Evolutionary conservation across 2,888 invertebrate genomes (phyloP).

Genomic region (Vanessa cardui): DNA sequence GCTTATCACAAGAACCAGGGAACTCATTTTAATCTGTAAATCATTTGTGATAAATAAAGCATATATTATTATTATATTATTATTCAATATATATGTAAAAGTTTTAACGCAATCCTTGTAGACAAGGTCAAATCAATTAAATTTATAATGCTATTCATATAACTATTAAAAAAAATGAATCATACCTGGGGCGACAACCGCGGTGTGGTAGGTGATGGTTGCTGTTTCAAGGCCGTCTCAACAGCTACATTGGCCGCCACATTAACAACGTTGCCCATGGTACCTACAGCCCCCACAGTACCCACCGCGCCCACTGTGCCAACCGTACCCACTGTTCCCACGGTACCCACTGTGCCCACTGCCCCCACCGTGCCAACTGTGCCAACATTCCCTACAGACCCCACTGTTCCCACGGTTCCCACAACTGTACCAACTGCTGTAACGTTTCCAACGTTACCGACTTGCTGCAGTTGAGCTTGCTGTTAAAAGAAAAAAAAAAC

Average conservation of each 20-base stretch:
- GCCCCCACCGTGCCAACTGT: constrained; percentile 52
- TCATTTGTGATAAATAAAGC: too few species aligned
- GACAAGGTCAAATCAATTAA: too few species aligned
- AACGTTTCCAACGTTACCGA: constrained; percentile 56
- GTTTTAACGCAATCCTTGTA: too few species aligned
- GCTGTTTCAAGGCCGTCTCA: constrained; percentile 72
- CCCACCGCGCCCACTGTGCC: constrained; percentile 47
- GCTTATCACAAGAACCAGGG: too few species aligned
- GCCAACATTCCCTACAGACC: constrained; percentile 52
- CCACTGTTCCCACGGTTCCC: constrained; percentile 51
- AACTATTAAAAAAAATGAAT: too few species aligned
- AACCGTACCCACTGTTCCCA: constrained; percentile 49
- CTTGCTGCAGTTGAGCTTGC: constrained; percentile 88
- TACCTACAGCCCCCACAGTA: constrained; percentile 49
- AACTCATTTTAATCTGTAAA: too few species aligned
- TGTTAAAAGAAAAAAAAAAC: constrained; percentile 48
- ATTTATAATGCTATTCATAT: too few species aligned
- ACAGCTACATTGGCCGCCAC: constrained; percentile 41
- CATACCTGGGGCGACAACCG: constrained; percentile 71
- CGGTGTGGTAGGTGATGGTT: constrained; percentile 72
- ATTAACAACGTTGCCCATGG: constrained; percentile 49
- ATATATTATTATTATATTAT: too few species aligned
- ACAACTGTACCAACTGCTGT: constrained; percentile 43
- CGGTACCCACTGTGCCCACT: constrained; percentile 52
- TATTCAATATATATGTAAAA: too few species aligned